These are phyloP conservation scores for Dusona sp. DNA, from an alignment of 2,888 invertebrate species.

Conservation along the genomic window DNA sequence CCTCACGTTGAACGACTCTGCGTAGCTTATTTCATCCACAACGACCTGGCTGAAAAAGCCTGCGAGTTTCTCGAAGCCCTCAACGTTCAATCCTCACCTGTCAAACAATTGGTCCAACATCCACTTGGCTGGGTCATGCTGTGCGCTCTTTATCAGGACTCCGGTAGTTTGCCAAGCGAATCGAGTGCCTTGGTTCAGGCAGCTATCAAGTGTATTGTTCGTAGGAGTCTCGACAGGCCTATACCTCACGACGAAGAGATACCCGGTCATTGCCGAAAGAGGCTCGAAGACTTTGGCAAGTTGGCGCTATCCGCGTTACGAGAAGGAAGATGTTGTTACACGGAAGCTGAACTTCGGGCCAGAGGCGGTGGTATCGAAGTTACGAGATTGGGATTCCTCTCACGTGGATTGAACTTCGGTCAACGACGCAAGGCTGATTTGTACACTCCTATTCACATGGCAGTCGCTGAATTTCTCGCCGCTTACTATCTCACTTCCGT, in stretches of 20 bases:
- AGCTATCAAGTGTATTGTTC: slow-evolving; percentile 85
- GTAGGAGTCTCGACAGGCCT: slow-evolving; percentile 82
- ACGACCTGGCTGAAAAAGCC: slow-evolving; percentile 82
- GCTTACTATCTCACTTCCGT: slow-evolving; percentile 87
- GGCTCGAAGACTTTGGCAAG: slow-evolving; percentile 86
- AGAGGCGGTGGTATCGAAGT: slow-evolving; percentile 84
- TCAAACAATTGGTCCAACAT: slow-evolving; percentile 85
- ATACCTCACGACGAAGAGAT: slow-evolving; percentile 80
- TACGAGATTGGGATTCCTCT: slow-evolving; percentile 84
- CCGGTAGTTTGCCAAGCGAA: slow-evolving; percentile 81
- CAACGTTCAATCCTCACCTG: slow-evolving; percentile 82
- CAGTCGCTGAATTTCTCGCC: slow-evolving; percentile 86
- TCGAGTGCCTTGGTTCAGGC: slow-evolving; percentile 82
- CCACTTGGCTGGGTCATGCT: slow-evolving; percentile 86
- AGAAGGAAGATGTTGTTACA: slow-evolving; percentile 85
- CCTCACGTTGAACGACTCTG: slow-evolving; percentile 85
- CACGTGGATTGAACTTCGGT: slow-evolving; percentile 83
- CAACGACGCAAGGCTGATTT: slow-evolving; percentile 84
- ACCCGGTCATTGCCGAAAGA: slow-evolving; percentile 84
- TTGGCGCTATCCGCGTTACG: slow-evolving; percentile 85
- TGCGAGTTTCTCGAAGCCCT: slow-evolving; percentile 83
- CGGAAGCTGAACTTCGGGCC: slow-evolving; percentile 85
- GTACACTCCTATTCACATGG: slow-evolving; percentile 85
- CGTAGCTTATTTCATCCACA: slow-evolving; percentile 85
- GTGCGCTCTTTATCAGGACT: slow-evolving; percentile 85